Conservation (phyloP, 2,888 invertebrate species). For the Cyaniris semiargus region DNA sequence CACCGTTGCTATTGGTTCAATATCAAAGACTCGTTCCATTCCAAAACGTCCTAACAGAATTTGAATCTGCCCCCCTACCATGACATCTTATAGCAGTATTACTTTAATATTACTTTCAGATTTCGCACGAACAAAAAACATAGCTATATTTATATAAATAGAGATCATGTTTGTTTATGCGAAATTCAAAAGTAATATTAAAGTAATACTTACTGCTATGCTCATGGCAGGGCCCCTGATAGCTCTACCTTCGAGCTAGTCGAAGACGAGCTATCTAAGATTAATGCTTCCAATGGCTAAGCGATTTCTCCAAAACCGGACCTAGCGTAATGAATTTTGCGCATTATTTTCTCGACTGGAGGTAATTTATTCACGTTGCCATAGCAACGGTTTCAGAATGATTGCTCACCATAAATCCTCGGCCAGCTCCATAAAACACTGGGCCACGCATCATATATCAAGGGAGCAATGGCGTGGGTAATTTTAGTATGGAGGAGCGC, state of each 20-base stretch:
- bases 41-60: neutral
- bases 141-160: too few species aligned
- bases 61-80: too few species aligned
- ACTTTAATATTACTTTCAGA: too few species aligned
- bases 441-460: slow-evolving; percentile 40
- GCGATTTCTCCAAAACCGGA: slow-evolving; percentile 19
- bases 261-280: neutral
- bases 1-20: too few species aligned
- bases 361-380: slow-evolving; percentile 40
- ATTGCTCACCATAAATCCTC: slow-evolving; percentile 40
- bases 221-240: too few species aligned
- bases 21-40: neutral
- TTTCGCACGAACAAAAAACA: too few species aligned
- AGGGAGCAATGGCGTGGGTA: slow-evolving; percentile 35
- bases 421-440: slow-evolving; percentile 40
- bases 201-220: too few species aligned
- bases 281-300: neutral
- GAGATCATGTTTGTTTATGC: too few species aligned
- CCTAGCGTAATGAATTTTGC: slow-evolving; percentile 16
- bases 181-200: too few species aligned
- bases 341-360: slow-evolving; percentile 32
- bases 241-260: too few species aligned
- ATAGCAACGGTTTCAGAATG: slow-evolving; percentile 39
- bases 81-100: too few species aligned
- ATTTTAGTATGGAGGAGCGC: slow-evolving; percentile 36